These are phyloP conservation scores for Hemicentrotus pulcherrimus DNA, from an alignment of 35 echinoderm and acorn worm species.

Conservation along the genomic window DNA sequence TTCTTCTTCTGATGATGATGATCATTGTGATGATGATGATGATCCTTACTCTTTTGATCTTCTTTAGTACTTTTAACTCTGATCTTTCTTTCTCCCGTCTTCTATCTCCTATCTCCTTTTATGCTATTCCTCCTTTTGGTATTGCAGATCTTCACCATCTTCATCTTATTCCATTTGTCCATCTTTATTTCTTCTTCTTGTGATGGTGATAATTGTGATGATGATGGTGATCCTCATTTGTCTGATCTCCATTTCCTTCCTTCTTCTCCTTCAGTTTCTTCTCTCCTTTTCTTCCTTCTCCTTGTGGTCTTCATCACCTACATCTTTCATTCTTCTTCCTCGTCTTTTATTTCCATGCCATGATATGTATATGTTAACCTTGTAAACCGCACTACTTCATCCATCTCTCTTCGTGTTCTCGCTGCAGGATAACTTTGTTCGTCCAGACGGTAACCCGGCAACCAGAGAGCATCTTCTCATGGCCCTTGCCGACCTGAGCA, in stretches of 20 bases:
- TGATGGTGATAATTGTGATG: too few species aligned
- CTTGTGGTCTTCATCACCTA: neutral
- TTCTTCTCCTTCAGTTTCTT: neutral
- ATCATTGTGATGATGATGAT: neutral
- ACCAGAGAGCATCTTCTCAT: constrained; percentile 89
- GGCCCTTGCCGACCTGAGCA: constrained; percentile 76
- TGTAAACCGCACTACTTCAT: neutral
- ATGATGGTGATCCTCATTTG: neutral
- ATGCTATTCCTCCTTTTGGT: neutral
- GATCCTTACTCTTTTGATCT: neutral
- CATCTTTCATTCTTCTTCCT: neutral
- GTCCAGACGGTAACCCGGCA: constrained; percentile 66
- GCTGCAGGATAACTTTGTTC: constrained; percentile 71
- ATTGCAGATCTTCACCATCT: too few species aligned
- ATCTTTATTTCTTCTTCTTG: neutral
- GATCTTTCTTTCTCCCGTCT: neutral
- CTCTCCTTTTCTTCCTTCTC: neutral
- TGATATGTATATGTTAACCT: too few species aligned
- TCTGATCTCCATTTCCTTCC: neutral
- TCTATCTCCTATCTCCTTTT: too few species aligned
- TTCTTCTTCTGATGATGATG: too few species aligned
- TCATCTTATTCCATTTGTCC: too few species aligned
- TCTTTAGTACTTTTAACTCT: neutral
- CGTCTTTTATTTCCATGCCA: neutral
- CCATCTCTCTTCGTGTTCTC: neutral